A percentile compares a stretch with the other conserved stretches of the same genome.
Evolutionary conservation across 2,888 invertebrate species (phyloP).

Genomic region (Callosobruchus maculatus): DNA sequence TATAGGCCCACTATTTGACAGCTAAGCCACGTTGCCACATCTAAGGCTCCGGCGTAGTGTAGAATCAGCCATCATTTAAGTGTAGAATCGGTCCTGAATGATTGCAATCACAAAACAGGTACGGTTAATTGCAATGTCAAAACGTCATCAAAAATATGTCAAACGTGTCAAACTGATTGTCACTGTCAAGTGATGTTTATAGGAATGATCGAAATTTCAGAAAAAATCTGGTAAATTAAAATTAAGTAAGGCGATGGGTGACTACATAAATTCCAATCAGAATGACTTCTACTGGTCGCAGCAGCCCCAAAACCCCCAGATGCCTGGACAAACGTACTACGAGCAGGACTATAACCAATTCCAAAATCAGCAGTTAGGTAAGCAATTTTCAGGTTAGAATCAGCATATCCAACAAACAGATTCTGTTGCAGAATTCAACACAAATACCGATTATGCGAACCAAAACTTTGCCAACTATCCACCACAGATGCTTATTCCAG

Average conservation of each 20-base stretch:
- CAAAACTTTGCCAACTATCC: slow-evolving; percentile 27
- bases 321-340: slow-evolving; percentile 27
- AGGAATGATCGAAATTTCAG: not conserved
- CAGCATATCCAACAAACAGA: not conserved
- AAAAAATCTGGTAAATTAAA: too few relatives aligned
- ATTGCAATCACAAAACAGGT: too few relatives aligned
- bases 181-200: not conserved
- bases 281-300: slow-evolving; percentile 33
- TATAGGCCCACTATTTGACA: too few relatives aligned
- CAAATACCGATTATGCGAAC: slow-evolving; percentile 45
- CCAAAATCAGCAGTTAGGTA: slow-evolving; percentile 46
- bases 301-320: slow-evolving; percentile 18
- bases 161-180: too few relatives aligned
- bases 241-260: slow-evolving; percentile 22
- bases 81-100: too few relatives aligned
- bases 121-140: too few relatives aligned
- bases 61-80: too few relatives aligned
- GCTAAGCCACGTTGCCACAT: too few relatives aligned
- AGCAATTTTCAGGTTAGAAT: slow-evolving; percentile 2
- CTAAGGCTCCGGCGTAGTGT: too few relatives aligned
- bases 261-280: slow-evolving; percentile 26
- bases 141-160: not conserved
- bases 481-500: slow-evolving; percentile 34
- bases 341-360: slow-evolving; percentile 44
- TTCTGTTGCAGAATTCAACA: slow-evolving; percentile 55